These are phyloP conservation scores for Pogonophryne albipinna DNA, from an alignment of 2,797 vertebrate species.

Conservation along the genomic window DNA sequence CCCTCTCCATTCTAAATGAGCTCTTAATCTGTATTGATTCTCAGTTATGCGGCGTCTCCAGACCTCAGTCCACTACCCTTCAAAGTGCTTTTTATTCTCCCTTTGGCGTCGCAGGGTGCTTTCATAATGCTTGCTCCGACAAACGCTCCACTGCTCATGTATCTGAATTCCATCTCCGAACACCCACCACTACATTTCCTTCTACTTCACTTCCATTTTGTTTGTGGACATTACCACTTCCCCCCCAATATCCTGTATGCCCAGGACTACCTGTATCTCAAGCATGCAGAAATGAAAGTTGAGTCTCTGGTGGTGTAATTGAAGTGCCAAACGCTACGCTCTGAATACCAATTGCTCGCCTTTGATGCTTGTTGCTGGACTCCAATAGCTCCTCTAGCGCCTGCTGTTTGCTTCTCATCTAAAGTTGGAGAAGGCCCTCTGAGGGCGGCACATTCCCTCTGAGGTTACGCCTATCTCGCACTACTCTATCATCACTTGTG, in stretches of 20 bases:
- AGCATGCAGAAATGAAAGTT: constrained; percentile 76
- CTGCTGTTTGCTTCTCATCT: constrained; percentile 68
- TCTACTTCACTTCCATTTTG: constrained; percentile 66
- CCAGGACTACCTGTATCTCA: constrained; percentile 75
- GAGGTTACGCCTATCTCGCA: constrained; percentile 72
- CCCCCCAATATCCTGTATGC: constrained; percentile 63
- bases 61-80: constrained; percentile 64
- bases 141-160: constrained; percentile 46
- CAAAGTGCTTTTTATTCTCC: constrained; percentile 67
- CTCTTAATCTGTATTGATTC: constrained; percentile 81
- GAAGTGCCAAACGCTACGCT: constrained; percentile 68
- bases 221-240: constrained; percentile 62
- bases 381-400: constrained; percentile 51
- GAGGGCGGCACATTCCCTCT: constrained; percentile 61
- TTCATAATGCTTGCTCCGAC: constrained; percentile 67
- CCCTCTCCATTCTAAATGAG: constrained; percentile 71
- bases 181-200: constrained; percentile 62
- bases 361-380: constrained; percentile 76
- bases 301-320: constrained; percentile 71
- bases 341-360: constrained; percentile 77
- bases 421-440: constrained; percentile 62
- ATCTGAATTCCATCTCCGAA: constrained; percentile 66
- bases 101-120: constrained; percentile 59
- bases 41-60: constrained; percentile 68
- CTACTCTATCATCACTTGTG: constrained; percentile 75